These are phyloP conservation scores for Ecdyonurus torrentis DNA, from an alignment of 2,888 invertebrate genomes.

Conservation along the genomic window DNA sequence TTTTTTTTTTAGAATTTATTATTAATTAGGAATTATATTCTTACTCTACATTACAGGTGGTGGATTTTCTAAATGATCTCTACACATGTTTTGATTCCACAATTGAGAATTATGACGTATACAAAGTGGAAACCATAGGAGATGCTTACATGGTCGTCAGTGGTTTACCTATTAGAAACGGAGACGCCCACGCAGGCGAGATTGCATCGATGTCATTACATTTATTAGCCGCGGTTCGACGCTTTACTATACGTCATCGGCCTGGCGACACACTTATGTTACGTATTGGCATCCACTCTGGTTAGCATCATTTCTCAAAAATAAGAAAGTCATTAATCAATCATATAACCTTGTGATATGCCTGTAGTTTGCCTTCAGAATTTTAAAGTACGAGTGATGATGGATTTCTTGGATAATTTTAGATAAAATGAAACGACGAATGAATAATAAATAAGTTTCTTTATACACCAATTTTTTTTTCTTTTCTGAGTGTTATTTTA, in stretches of 20 bases:
- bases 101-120: slow-evolving; percentile 80
- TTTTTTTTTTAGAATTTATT: no score
- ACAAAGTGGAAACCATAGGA: slow-evolving; percentile 70
- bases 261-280: slow-evolving; percentile 69
- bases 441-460: no score
- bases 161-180: slow-evolving; percentile 78
- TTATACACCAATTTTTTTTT: no score
- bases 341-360: no score
- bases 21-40: not conserved
- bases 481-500: no score
- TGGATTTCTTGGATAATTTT: no score
- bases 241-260: slow-evolving; percentile 75
- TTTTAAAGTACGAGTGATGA: no score
- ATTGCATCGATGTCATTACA: slow-evolving; percentile 87
- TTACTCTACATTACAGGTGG: slow-evolving; percentile 58
- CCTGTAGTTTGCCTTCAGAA: no score
- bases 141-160: slow-evolving; percentile 89
- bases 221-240: slow-evolving; percentile 62
- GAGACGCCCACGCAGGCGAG: slow-evolving; percentile 79
- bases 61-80: slow-evolving; percentile 81
- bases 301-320: no score
- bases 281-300: slow-evolving; percentile 82
- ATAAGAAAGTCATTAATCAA: no score
- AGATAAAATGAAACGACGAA: no score
- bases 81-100: slow-evolving; percentile 92